phyloP scores from a whole-genome alignment of 1,140 invertebrate species.

The Cheumatopsyche charites region DNA sequence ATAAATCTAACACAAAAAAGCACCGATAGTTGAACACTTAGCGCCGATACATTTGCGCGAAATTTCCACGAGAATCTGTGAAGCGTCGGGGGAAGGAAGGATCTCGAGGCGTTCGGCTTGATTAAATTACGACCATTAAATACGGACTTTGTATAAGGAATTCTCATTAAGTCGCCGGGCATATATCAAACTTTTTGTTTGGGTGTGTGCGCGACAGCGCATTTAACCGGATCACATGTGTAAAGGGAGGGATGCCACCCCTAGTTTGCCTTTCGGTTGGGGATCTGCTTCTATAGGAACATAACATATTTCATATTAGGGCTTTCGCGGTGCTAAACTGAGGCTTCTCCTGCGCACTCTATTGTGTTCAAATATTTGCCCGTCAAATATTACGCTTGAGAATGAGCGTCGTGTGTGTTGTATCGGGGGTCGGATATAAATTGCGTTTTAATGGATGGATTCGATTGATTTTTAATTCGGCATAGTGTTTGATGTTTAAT shows the following conservation, averaged over 20 bases:
- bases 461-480: slow-evolving; percentile 1
- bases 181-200: slow-evolving; percentile 44
- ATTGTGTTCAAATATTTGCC: slow-evolving; percentile 47
- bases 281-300: not conserved
- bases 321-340: slow-evolving; percentile 35
- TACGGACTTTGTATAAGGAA: slow-evolving; percentile 37
- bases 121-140: slow-evolving; percentile 36
- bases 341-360: slow-evolving; percentile 30
- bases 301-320: slow-evolving; percentile 46
- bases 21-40: too few relatives aligned
- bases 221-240: slow-evolving; percentile 38
- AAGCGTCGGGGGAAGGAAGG: not conserved
- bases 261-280: not conserved
- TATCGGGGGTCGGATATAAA: slow-evolving; percentile 31
- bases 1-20: too few relatives aligned
- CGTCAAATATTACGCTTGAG: slow-evolving; percentile 27
- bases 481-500: not conserved
- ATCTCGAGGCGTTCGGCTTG: not conserved
- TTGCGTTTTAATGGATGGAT: slow-evolving; percentile 42
- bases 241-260: slow-evolving; percentile 8
- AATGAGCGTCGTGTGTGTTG: not conserved
- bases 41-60: not conserved
- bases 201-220: not conserved
- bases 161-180: slow-evolving; percentile 41
- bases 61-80: slow-evolving; percentile 6